Conservation (phyloP, 1,140 invertebrate genomes). For the Hetaerina americana region DNA sequence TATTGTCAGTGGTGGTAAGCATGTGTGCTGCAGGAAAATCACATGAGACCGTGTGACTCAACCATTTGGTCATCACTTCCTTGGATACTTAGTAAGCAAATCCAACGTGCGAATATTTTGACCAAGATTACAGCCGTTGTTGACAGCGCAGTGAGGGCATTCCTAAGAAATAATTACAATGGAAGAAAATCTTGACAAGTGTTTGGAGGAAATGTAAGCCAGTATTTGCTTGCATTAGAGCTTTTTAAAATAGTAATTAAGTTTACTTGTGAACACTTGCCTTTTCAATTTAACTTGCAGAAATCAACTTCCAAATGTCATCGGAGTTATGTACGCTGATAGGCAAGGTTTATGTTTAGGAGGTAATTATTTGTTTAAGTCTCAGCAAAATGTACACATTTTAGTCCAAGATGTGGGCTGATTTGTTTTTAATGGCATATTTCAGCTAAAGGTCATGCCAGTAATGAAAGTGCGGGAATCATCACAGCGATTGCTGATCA, state of each 20-base stretch:
- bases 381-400: too few species aligned
- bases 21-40: too few species aligned
- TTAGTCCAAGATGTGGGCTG: background rate
- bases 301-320: constrained; percentile 21
- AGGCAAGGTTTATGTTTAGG: constrained; percentile 31
- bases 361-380: constrained; percentile 20
- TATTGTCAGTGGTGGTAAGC: too few species aligned
- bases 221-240: constrained; percentile 5
- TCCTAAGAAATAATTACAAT: too few species aligned
- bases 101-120: too few species aligned
- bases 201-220: constrained; percentile 29
- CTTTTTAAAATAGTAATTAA: constrained; percentile 2
- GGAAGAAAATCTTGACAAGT: constrained; percentile 30
- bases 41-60: too few species aligned
- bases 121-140: too few species aligned
- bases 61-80: too few species aligned
- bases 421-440: constrained; percentile 9
- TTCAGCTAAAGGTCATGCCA: constrained; percentile 29
- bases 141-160: too few species aligned
- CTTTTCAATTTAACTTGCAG: constrained; percentile 18
- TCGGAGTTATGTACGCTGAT: constrained; percentile 30
- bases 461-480: constrained; percentile 29
- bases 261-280: constrained; percentile 9
- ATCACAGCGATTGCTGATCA: constrained; percentile 31
- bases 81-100: too few species aligned